These are phyloP conservation scores for Pavo muticus DNA, from an alignment of 2,113 vertebrate species.

Conservation along the genomic window DNA sequence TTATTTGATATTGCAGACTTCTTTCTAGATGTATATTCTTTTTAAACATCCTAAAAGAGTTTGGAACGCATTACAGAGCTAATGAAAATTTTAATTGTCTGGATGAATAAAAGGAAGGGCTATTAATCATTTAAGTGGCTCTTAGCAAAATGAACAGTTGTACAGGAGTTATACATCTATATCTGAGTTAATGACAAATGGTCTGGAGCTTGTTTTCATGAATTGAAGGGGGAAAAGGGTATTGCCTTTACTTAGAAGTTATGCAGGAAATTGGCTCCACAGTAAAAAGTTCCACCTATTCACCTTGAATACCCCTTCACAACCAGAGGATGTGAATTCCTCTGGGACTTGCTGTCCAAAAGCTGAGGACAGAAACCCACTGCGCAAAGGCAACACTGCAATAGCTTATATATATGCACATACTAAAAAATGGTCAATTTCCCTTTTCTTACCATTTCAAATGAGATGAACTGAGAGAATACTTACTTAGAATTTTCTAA, in stretches of 20 bases:
- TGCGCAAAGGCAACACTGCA: neutral
- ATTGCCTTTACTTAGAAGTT: neutral
- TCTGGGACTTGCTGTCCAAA: constrained; percentile 4
- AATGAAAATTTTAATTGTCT: constrained; percentile 34
- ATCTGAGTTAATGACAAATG: neutral
- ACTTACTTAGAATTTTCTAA: neutral
- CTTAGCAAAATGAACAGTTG: constrained; percentile 11
- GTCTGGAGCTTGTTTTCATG: neutral
- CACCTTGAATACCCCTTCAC: neutral
- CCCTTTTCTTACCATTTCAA: neutral
- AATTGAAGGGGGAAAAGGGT: neutral
- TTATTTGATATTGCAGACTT: neutral
- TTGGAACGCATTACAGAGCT: neutral
- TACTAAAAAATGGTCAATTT: neutral
- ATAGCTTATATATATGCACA: neutral
- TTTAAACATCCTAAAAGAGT: neutral
- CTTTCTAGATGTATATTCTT: neutral
- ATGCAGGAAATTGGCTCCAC: neutral
- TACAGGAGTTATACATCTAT: neutral
- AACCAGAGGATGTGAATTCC: neutral
- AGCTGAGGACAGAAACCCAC: neutral
- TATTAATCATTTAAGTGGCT: constrained; percentile 20
- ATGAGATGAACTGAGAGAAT: neutral
- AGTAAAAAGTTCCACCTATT: neutral
- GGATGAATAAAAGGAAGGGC: neutral